Conservation (phyloP, 2,113 vertebrate genomes). For the Triplophysa rosa region DNA sequence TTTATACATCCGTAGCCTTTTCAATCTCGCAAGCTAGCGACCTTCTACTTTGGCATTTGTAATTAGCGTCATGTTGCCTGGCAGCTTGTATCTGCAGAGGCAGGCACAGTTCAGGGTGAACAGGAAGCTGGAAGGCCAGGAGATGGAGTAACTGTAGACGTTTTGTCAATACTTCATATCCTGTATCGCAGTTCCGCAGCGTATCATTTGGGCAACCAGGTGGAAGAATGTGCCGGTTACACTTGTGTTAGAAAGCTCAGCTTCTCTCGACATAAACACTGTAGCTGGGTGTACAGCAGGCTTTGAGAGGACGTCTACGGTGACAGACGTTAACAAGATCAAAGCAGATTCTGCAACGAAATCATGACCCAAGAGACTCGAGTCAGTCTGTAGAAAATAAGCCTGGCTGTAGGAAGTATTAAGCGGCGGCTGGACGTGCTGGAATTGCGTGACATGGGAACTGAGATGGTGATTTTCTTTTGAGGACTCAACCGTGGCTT, state of each 20-base stretch:
- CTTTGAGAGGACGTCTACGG: constrained; percentile 25
- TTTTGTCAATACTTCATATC: constrained; percentile 47
- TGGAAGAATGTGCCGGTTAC: constrained; percentile 1
- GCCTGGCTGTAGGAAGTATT: constrained; percentile 33
- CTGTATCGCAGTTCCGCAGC: constrained; percentile 11
- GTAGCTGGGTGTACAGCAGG: constrained; percentile 30
- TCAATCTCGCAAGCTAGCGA: not conserved
- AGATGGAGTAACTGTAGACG: constrained; percentile 40
- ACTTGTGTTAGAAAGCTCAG: constrained; percentile 14
- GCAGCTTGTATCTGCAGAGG: not conserved
- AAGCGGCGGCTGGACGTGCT: constrained; percentile 20
- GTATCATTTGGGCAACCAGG: constrained; percentile 50
- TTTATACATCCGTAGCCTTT: not conserved
- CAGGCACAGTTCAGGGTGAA: not conserved
- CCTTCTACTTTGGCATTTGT: constrained; percentile 17
- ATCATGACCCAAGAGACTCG: constrained; percentile 28
- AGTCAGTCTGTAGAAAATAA: constrained; percentile 15
- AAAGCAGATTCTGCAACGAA: constrained; percentile 30
- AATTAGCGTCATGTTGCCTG: constrained; percentile 12
- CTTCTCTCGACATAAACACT: constrained; percentile 19
- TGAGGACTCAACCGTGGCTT: constrained; percentile 27
- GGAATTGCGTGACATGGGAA: not conserved
- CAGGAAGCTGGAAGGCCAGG: constrained; percentile 4
- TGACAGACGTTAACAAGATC: constrained; percentile 34
- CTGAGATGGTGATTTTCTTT: constrained; percentile 30